Conservation (phyloP, 2,797 vertebrate genomes). For the Enteromius viviparus region DNA sequence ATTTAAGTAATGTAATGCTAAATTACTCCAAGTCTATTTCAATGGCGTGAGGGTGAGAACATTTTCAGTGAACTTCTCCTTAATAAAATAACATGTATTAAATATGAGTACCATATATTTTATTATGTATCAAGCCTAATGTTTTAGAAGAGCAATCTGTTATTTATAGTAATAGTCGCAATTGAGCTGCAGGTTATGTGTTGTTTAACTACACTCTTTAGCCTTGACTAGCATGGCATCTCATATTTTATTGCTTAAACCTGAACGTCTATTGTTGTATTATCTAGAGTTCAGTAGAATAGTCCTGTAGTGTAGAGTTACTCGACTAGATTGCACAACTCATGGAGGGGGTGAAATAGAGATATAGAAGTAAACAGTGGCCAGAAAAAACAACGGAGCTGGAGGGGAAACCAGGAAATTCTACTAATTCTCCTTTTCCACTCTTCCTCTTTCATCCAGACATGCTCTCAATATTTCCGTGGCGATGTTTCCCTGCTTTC, state of each 20-base stretch:
- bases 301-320: slow-evolving; percentile 1
- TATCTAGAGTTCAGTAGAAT: background rate
- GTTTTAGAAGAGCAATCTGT: background rate
- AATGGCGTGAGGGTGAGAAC: background rate
- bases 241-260: slow-evolving; percentile 11
- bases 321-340: slow-evolving; percentile 5
- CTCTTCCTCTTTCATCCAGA: slow-evolving; percentile 38
- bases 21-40: background rate
- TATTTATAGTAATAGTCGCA: background rate
- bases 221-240: background rate
- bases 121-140: background rate
- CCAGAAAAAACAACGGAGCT: background rate
- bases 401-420: slow-evolving; percentile 27
- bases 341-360: slow-evolving; percentile 31
- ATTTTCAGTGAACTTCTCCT: background rate
- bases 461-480: slow-evolving; percentile 55
- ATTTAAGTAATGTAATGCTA: background rate
- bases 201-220: background rate
- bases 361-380: slow-evolving; percentile 27
- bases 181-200: background rate
- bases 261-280: slow-evolving; percentile 9
- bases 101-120: background rate
- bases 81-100: background rate
- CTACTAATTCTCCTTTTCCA: slow-evolving; percentile 19
- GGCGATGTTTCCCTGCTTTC: background rate